These are phyloP conservation scores for Priocnemis perturbator DNA, from an alignment of 2,888 invertebrate genomes.

Conservation along the genomic window DNA sequence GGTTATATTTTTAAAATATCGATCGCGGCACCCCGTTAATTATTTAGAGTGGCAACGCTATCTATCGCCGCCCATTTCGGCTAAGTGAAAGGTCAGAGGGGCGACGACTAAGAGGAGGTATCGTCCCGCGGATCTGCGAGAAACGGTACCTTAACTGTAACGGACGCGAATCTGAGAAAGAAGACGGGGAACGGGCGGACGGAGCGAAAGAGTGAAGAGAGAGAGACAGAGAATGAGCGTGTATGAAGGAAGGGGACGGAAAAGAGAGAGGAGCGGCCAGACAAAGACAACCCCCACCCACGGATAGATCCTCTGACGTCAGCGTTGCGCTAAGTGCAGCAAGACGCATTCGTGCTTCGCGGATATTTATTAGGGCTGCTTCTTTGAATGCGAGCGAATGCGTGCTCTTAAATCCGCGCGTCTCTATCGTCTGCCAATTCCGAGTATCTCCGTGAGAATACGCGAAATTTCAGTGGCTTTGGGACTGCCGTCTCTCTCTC, in stretches of 20 bases:
- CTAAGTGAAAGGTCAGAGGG: conserved; percentile 3
- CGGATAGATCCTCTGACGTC: conserved; percentile 28
- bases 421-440: conserved; percentile 1
- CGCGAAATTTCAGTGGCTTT: not conserved
- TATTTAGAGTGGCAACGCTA: conserved; percentile 6
- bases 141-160: conserved; percentile 30
- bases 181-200: conserved; percentile 4
- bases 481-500: not conserved
- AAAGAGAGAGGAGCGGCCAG: conserved; percentile 30
- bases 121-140: conserved; percentile 19
- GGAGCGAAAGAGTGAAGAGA: not conserved
- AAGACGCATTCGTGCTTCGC: not conserved
- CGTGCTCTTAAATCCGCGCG: conserved; percentile 9
- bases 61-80: conserved; percentile 1
- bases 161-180: conserved; percentile 20
- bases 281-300: conserved; percentile 34
- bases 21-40: not conserved
- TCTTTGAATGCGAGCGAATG: conserved; percentile 14
- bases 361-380: conserved; percentile 22
- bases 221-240: conserved; percentile 4
- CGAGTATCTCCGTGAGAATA: not conserved
- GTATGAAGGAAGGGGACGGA: not conserved
- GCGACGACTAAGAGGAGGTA: conserved; percentile 1
- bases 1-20: not conserved
- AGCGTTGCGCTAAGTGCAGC: conserved; percentile 26